phyloP scores from a whole-genome alignment of 1,140 invertebrate genomes.

The Daktulosphaira vitifoliae region DNA sequence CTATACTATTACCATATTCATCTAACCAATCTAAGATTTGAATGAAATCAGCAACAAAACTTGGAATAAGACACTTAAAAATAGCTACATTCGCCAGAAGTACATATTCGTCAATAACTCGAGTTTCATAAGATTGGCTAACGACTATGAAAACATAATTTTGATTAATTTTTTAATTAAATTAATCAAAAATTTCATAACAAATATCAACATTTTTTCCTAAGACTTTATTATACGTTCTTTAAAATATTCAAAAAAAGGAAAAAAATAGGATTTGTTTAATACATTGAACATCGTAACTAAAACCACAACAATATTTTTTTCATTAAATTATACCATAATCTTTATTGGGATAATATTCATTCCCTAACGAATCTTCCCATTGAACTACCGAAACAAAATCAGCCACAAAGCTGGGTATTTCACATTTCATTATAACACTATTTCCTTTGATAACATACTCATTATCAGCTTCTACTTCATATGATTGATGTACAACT shows the following conservation, averaged over 20 bases:
- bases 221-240: no score
- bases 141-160: conserved; percentile 54
- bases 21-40: conserved; percentile 73
- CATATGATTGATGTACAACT: conserved; percentile 74
- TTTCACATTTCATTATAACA: conserved; percentile 77
- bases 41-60: conserved; percentile 81
- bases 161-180: no score
- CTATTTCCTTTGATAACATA: conserved; percentile 78
- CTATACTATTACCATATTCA: conserved; percentile 45
- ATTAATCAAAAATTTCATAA: background rate
- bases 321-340: conserved; percentile 13
- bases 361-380: conserved; percentile 47
- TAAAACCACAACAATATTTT: background rate
- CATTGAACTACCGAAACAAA: conserved; percentile 76
- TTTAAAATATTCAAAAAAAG: no score
- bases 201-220: no score
- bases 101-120: conserved; percentile 82
- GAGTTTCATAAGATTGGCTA: conserved; percentile 73
- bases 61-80: conserved; percentile 77
- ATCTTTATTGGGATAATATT: conserved; percentile 4
- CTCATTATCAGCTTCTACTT: conserved; percentile 73
- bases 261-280: no score
- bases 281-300: background rate
- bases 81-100: conserved; percentile 76
- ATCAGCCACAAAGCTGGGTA: conserved; percentile 77